Percentiles rank a stretch among this genome's conserved stretches.
Evolutionary conservation across 2,113 vertebrate species (phyloP).

Genomic region (Scalopus aquaticus): DNA sequence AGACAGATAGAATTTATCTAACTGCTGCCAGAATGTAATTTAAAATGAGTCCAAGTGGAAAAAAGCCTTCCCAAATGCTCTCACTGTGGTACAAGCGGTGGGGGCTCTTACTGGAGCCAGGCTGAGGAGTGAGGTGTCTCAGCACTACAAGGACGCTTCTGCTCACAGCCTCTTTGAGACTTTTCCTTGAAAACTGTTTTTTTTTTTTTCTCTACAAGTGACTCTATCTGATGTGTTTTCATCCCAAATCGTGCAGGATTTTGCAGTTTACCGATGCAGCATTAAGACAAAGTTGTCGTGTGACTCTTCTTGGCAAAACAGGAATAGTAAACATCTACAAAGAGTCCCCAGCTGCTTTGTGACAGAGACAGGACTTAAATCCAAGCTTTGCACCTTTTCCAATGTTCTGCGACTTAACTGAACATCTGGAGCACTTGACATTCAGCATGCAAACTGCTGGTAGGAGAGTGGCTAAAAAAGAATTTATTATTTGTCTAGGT

Average conservation of each 20-base stretch:
- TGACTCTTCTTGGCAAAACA: background rate
- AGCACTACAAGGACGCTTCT: background rate
- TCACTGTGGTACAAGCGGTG: background rate
- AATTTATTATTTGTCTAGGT: constrained; percentile 75
- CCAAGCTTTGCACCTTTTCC: background rate
- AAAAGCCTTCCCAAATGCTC: constrained; percentile 65
- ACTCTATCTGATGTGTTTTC: background rate
- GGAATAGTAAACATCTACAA: background rate
- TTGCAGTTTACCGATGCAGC: background rate
- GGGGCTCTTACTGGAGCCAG: background rate
- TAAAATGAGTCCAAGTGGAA: constrained; percentile 76
- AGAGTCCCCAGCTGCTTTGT: background rate
- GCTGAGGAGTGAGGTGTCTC: background rate
- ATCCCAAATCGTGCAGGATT: background rate
- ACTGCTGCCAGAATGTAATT: constrained; percentile 75
- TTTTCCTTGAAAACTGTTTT: no score
- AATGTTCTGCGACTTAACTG: background rate
- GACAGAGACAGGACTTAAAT: background rate
- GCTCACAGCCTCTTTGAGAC: background rate
- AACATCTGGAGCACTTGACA: constrained; percentile 77
- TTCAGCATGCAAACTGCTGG: constrained; percentile 72
- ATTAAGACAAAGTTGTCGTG: background rate
- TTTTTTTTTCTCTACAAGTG: constrained; percentile 8
- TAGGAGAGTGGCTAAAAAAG: constrained; percentile 75
- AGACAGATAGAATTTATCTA: constrained; percentile 78